Conservation (phyloP, 2,888 invertebrate species). For the Laspeyria flexula region DNA sequence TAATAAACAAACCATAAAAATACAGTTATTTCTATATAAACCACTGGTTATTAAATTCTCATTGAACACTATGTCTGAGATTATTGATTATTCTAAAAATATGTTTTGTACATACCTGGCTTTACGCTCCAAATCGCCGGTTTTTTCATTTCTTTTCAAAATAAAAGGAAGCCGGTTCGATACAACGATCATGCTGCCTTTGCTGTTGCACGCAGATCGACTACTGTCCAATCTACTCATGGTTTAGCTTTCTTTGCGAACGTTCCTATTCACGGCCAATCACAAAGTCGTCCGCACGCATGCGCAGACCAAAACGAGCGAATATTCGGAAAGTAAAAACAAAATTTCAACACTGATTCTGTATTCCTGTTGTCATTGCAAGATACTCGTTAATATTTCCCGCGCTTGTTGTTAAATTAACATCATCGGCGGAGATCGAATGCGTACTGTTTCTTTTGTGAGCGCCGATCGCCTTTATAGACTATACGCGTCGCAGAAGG, state of each 20-base stretch:
- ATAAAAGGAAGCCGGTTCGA: slow-evolving; percentile 96
- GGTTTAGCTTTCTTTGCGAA: slow-evolving; percentile 58
- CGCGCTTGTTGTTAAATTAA: slow-evolving; percentile 61
- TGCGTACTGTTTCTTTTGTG: slow-evolving; percentile 78
- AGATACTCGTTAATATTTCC: slow-evolving; percentile 40
- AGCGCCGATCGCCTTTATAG: slow-evolving; percentile 78
- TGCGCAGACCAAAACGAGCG: slow-evolving; percentile 71
- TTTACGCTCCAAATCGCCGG: slow-evolving; percentile 91
- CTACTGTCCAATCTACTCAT: slow-evolving; percentile 72
- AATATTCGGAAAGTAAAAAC: slow-evolving; percentile 59
- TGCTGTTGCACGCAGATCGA: slow-evolving; percentile 82
- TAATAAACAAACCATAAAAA: not conserved
- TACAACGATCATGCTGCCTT: slow-evolving; percentile 94
- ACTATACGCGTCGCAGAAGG: slow-evolving; percentile 74
- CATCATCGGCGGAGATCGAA: slow-evolving; percentile 77
- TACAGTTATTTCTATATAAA: not conserved
- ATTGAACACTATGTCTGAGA: not conserved
- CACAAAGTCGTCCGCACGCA: slow-evolving; percentile 70
- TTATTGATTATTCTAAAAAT: not conserved
- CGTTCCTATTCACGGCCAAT: slow-evolving; percentile 72
- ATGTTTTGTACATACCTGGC: slow-evolving; percentile 88
- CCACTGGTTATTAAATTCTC: not conserved
- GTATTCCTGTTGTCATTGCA: slow-evolving; percentile 66
- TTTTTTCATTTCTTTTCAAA: slow-evolving; percentile 90
- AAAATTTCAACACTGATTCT: slow-evolving; percentile 53